Base-by-base conservation (phyloP, 2,888 invertebrate genomes). In the Chymomyza fuscimana region DNA sequence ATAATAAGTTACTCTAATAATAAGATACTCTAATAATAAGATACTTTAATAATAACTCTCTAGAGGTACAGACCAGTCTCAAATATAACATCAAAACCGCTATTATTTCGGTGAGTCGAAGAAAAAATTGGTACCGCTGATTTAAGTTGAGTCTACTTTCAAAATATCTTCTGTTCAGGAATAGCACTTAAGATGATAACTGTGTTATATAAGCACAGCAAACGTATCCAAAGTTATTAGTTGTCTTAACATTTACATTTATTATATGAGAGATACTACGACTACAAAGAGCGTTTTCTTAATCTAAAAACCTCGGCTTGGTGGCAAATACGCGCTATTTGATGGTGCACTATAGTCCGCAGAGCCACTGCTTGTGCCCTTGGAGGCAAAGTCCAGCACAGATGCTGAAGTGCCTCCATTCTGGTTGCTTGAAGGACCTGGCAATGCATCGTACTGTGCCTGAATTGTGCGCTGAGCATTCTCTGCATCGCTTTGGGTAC, bases 391-490 rank as follows among this genome's bases (percentile, higher is more conserved):
- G 72, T 90, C 87, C 52, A 90, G 65, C 4, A 90, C 89, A 4
- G 88, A 83, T 5, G 86, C 86, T 29, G 85, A 76, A 46, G 75
- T 72, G 52, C 86, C 89, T 4, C 81, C 88, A 75, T 90, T 86
- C 59, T 82, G 81, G 6, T 74, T 82, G 67, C 69, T 81, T 0
- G 89, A 82, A 40, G 79, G 80, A 54, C 91, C 90, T 4, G 85
- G 84, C 63, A 87, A 63, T 1, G 82, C 63, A 67, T 90, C 89
- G 59, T 91, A 90, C 66, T 90, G 88, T 50, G 88, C 82, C 79
- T 91, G 90, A 56, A 91, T 91, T 5, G 84, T 69, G 16, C 84
- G 87, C 73, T 90, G 89, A 2, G 91, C 91, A 73, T 90, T 87
- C 65, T 88, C 85, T 3, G 91, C 91, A 83, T 91, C 91, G 67